Conservation (phyloP, 1,140 invertebrate species). For the Drosophila watanabei region DNA sequence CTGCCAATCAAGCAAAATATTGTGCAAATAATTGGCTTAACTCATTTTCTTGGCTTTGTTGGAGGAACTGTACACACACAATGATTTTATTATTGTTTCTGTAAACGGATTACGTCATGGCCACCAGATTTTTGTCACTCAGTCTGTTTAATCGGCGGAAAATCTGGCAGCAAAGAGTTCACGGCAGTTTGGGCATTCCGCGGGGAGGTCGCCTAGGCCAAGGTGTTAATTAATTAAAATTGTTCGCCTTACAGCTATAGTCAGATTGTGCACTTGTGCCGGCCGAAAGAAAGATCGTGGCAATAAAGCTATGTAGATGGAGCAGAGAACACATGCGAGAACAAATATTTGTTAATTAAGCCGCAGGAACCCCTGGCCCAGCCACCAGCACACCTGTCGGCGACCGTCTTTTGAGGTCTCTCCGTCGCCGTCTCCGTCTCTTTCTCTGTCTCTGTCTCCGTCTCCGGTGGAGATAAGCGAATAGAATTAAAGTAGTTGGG, state of each 20-base stretch:
- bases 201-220: constrained; percentile 4
- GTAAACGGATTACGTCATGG: constrained; percentile 24
- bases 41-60: constrained; percentile 34
- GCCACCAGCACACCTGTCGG: constrained; percentile 60
- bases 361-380: constrained; percentile 30
- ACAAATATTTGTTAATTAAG: constrained; percentile 80
- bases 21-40: constrained; percentile 53
- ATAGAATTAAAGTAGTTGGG: constrained; percentile 18
- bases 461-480: constrained; percentile 25
- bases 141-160: background rate
- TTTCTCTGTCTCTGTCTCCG: constrained; percentile 2
- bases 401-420: constrained; percentile 54
- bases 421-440: background rate
- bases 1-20: constrained; percentile 47
- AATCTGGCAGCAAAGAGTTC: constrained; percentile 16
- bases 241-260: background rate
- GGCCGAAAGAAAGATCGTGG: constrained; percentile 31
- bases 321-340: constrained; percentile 44
- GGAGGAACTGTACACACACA: constrained; percentile 10
- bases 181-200: constrained; percentile 25
- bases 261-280: constrained; percentile 19
- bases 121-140: constrained; percentile 10
- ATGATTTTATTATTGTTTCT: constrained; percentile 35
- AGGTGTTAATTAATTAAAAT: constrained; percentile 44
- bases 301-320: constrained; percentile 49